Percentiles rank a stretch among this genome's conserved stretches.
phyloP scores from a whole-genome alignment of 2,888 invertebrate species.

The Drosophila nr. medialis region DNA sequence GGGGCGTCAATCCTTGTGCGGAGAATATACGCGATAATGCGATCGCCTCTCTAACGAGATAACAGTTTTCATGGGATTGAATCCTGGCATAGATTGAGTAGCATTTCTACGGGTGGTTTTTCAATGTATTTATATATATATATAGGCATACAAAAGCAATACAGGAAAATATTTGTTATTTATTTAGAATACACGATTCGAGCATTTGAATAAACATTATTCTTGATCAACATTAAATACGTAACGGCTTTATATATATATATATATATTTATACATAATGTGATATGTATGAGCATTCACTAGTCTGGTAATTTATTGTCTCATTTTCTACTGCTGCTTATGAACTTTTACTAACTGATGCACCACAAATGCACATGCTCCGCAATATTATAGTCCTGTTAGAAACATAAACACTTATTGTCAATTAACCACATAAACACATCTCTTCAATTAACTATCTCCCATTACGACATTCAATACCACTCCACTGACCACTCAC shows the following conservation, averaged over 20 bases:
- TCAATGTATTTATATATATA: conserved; percentile 1
- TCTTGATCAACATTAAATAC: background rate
- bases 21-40: conserved; percentile 84
- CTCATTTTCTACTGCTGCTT: background rate
- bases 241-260: background rate
- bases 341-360: conserved; percentile 1
- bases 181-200: conserved; percentile 18
- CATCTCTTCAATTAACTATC: conserved; percentile 48
- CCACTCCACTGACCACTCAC: conserved; percentile 6
- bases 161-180: conserved; percentile 26
- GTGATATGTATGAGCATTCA: background rate
- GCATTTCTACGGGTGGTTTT: conserved; percentile 3
- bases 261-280: background rate
- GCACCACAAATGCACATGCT: conserved; percentile 7
- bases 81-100: background rate
- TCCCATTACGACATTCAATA: conserved; percentile 3
- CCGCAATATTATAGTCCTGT: conserved; percentile 25
- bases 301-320: background rate
- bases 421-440: conserved; percentile 45
- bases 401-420: conserved; percentile 24
- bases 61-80: conserved; percentile 6
- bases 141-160: background rate
- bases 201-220: conserved; percentile 27
- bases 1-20: conserved; percentile 90
- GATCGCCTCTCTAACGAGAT: conserved; percentile 42